Evolutionary conservation across 2,113 vertebrate species (phyloP), one percentile per base, ranked within the genome.

Genomic region (Apteryx owenii): DNA sequence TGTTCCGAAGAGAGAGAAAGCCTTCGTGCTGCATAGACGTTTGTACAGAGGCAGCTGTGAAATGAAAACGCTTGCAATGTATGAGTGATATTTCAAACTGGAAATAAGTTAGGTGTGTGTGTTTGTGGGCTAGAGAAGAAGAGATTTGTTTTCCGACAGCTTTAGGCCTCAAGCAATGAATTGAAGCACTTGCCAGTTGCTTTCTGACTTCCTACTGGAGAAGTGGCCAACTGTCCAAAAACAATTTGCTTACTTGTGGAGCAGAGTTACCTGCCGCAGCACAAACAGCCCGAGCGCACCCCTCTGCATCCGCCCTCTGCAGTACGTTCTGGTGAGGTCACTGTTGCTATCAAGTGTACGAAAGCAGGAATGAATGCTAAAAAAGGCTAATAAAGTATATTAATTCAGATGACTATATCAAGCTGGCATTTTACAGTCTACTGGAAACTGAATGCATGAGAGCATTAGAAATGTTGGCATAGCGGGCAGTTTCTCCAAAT

Each of bases 351-450:
- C 53, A 3, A 85, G 44, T 8, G 28, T 33, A 53, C 0, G 0
- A 58, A 86, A 83, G 7, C 51, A 84, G 79, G 61, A 76, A n/a
- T 2, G 69, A 86, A 69, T 10, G 44, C 70, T 94, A 60, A 81
- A 95, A 95, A 96, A 91, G 87, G 89, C 89, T 93, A 91, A 89
- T 90, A 95, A 93, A 86, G 70, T 89, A 51, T 94, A 91, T 90
- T 92, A 89, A 97, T 95, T 96, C 86, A 64, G 75, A 92, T 89
- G 86, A 93, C 83, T 85, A 12, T 83, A 93, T 92, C 88, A 93
- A 96, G 68, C 93, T 97, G 95, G 81, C 92, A 92, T 97, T 96
- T 97, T 95, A 83, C 90, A 95, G 85, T 51, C 81, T 96, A 95
- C 94, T 96, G 94, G 95, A 95, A 97, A 88, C 75, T 1, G 3